Percentiles rank a stretch among this genome's conserved stretches.
Evolutionary conservation across 2,113 vertebrate species (phyloP).

Genomic region (Pogona vitticeps): DNA sequence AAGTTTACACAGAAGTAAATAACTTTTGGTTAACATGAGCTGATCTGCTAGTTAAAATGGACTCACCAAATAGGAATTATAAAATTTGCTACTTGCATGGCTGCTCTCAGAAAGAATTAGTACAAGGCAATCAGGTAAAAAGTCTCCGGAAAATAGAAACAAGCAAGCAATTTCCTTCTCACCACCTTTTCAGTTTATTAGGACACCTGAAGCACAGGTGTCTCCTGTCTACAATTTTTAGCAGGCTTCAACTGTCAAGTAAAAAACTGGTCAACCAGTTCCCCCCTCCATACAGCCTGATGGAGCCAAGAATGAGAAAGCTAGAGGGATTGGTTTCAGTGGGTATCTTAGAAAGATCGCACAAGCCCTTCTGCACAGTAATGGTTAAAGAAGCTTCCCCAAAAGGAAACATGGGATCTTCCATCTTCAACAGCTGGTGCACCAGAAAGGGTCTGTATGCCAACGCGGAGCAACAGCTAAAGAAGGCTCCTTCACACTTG

Average conservation of each 20-base stretch:
- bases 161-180: not conserved
- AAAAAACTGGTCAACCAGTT: not conserved
- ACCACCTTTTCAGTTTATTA: not conserved
- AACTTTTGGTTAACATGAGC: conserved; percentile 13
- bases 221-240: not conserved
- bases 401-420: not conserved
- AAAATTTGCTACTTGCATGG: not conserved
- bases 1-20: conserved; percentile 23
- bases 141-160: not conserved
- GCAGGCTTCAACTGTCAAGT: not conserved
- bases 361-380: not conserved
- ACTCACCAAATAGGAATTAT: not conserved
- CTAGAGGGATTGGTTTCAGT: not conserved
- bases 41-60: conserved; percentile 5
- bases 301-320: not conserved
- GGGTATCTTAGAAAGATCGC: not conserved
- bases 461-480: not conserved
- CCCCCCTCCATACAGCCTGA: not conserved
- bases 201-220: not conserved
- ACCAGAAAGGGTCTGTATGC: not conserved
- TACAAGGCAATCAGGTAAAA: not conserved
- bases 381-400: not conserved
- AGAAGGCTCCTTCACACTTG: not conserved
- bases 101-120: no score
- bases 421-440: not conserved